Evolutionary conservation across 30 jellyfish, hydroid and myxozoan genomes (phyloP).

Genomic region (Mastigias papua): DNA sequence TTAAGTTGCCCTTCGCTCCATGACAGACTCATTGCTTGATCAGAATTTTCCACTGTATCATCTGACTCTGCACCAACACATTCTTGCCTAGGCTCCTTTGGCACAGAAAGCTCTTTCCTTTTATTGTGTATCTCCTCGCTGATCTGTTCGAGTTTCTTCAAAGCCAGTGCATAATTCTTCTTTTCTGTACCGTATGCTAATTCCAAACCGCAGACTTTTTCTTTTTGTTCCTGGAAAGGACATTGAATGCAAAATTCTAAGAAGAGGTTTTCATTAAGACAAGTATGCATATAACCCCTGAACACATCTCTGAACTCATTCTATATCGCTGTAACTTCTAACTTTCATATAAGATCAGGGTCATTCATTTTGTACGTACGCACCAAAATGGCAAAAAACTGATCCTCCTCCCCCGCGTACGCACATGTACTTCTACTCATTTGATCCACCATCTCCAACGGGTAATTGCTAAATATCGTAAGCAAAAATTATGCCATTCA

Average conservation of each 20-base stretch:
- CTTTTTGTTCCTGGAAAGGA: conserved; percentile 80
- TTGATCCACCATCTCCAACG: too few relatives aligned
- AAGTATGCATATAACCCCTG: too few relatives aligned
- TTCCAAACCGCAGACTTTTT: conserved; percentile 80
- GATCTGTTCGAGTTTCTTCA: conserved; percentile 80
- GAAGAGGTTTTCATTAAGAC: too few relatives aligned
- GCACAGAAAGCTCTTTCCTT: conserved; percentile 46
- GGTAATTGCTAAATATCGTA: too few relatives aligned
- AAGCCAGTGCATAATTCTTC: conserved; percentile 76
- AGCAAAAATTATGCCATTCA: too few relatives aligned
- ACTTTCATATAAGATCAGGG: too few relatives aligned
- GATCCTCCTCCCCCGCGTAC: too few relatives aligned
- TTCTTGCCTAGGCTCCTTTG: conserved; percentile 81
- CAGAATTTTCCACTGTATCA: conserved; percentile 4
- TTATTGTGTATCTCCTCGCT: conserved; percentile 93
- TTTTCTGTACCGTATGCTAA: conserved; percentile 76
- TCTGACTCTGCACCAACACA: conserved; percentile 94
- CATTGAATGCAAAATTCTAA: neutral
- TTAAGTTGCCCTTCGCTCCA: conserved; percentile 69
- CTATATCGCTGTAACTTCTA: too few relatives aligned
- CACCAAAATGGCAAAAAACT: too few relatives aligned
- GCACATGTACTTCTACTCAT: too few relatives aligned
- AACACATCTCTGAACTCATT: too few relatives aligned
- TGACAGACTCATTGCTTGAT: conserved; percentile 52
- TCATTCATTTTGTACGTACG: too few relatives aligned